Conservation (phyloP, 2,888 invertebrate genomes). For the Synergus itoensis region DNA sequence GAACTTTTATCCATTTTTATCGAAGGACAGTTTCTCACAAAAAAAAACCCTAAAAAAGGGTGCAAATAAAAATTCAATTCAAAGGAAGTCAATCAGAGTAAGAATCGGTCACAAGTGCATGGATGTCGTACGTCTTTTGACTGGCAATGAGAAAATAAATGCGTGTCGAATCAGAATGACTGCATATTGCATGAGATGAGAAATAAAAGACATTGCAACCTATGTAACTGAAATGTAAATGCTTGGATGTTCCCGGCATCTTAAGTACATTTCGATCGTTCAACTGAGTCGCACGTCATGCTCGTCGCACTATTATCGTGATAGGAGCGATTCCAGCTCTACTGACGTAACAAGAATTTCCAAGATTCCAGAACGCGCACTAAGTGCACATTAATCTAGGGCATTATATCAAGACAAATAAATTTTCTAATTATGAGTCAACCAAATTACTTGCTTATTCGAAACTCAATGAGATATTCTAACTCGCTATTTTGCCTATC, state of each 20-base stretch:
- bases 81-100: constrained; percentile 5
- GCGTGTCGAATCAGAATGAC: background rate
- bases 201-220: background rate
- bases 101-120: background rate
- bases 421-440: background rate
- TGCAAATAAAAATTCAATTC: background rate
- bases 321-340: constrained; percentile 10
- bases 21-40: no score
- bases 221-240: constrained; percentile 2
- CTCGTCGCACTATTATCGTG: constrained; percentile 9
- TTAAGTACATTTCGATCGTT: constrained; percentile 1
- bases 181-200: background rate
- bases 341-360: constrained; percentile 3
- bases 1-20: no score
- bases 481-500: background rate
- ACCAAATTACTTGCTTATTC: background rate
- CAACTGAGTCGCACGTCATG: background rate
- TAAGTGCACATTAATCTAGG: background rate
- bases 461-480: background rate
- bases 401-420: background rate
- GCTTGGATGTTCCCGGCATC: background rate
- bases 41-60: background rate
- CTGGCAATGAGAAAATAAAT: background rate
- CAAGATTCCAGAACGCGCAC: background rate
- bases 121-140: background rate